Evolutionary conservation across 2,113 vertebrate genomes (phyloP).

Genomic region (Eudorcas thomsonii): DNA sequence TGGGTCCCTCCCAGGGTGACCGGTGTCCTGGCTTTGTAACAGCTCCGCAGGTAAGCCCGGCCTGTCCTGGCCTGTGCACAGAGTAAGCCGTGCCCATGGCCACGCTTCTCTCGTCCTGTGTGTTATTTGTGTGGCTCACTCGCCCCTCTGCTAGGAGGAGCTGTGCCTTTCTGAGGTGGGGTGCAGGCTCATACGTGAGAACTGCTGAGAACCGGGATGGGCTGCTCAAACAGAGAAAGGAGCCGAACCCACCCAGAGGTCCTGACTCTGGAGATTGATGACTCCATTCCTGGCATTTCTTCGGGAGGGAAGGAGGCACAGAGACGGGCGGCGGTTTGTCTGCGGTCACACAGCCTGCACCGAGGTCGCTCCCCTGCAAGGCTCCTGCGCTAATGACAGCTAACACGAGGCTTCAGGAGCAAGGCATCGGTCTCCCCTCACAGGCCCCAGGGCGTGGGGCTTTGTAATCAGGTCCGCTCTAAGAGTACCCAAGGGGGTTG

Average conservation of each 20-base stretch:
- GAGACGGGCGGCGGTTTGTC: not conserved
- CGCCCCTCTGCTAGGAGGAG: not conserved
- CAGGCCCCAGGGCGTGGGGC: not conserved
- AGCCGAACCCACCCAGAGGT: not conserved
- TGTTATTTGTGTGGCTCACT: rapidly evolving
- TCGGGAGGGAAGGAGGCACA: not conserved
- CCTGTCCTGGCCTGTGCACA: not conserved
- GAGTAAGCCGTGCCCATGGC: rapidly evolving
- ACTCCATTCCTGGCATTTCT: not conserved
- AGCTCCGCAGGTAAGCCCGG: rapidly evolving
- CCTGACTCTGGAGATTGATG: not conserved
- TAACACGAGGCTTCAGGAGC: not conserved
- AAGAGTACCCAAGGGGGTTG: rapidly evolving
- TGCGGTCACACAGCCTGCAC: not conserved
- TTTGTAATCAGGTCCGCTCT: too few species aligned
- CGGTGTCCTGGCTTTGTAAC: rapidly evolving
- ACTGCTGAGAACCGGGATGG: not conserved
- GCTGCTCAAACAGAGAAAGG: not conserved
- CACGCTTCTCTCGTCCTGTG: rapidly evolving
- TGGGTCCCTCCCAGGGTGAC: not conserved
- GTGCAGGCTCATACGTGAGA: not conserved
- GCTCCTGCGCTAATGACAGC: not conserved
- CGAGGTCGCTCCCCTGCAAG: too few species aligned
- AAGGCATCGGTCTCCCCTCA: not conserved
- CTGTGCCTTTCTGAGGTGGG: not conserved